These are phyloP conservation scores for Arremon aurantiirostris DNA, from an alignment of 2,797 vertebrate genomes.

Conservation along the genomic window DNA sequence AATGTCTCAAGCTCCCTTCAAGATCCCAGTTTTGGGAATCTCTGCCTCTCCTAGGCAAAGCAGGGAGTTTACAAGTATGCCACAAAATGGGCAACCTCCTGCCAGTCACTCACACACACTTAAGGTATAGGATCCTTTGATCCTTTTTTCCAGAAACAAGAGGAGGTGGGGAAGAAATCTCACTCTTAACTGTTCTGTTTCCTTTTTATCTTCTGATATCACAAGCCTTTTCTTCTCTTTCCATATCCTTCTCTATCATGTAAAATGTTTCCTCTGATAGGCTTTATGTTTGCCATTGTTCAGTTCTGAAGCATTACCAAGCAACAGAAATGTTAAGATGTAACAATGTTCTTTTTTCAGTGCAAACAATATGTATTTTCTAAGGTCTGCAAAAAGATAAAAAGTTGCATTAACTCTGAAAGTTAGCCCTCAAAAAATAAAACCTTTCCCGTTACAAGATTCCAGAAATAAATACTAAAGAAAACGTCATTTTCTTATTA, in stretches of 20 bases:
- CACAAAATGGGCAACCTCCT: background rate
- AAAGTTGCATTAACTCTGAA: background rate
- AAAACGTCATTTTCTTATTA: background rate
- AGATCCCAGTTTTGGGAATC: background rate
- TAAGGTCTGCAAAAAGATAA: background rate
- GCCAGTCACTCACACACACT: background rate
- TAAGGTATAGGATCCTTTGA: background rate
- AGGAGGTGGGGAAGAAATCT: rapidly evolving
- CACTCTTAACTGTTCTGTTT: background rate
- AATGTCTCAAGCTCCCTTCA: background rate
- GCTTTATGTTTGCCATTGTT: background rate
- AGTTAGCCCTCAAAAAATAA: background rate
- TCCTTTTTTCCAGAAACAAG: background rate
- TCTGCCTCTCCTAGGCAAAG: background rate
- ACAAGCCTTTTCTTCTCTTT: background rate
- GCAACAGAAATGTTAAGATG: background rate
- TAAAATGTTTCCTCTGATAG: background rate
- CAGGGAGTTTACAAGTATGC: background rate
- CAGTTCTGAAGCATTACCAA: background rate
- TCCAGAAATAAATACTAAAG: background rate
- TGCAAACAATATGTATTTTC: background rate
- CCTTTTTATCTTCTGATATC: background rate
- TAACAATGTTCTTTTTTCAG: background rate
- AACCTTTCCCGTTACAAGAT: background rate
- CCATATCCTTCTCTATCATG: background rate